Base-by-base conservation (phyloP, 2,113 vertebrate genomes). In the Petromus typicus region DNA sequence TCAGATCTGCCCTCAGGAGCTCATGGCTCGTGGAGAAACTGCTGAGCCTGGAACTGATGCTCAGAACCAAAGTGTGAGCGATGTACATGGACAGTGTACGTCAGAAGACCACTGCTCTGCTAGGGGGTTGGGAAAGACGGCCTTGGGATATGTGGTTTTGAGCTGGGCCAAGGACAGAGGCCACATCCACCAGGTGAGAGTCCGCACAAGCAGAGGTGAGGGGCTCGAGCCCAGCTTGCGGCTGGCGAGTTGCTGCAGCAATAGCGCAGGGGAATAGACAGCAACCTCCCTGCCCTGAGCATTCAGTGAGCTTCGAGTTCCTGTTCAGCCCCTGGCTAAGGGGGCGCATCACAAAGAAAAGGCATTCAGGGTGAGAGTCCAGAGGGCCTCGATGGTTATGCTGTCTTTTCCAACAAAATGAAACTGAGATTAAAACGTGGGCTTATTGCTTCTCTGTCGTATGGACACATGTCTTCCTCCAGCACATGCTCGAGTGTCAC, bases 371-470 rank as follows among this genome's bases (percentile, higher is more conserved):
- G 51, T 56, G 20, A 37, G 34, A 56, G 66, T 73, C 40, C 84
- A 51, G 63, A 93, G 20, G 78, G 40, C 22, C 57, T 79, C 59
- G 79, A 61, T 51, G 90, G 61, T 48, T 61, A 7, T 34, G 92
- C 76, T 86, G 0, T 40, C 27, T 73, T 90, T 88, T 59, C 56
- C 61, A 91, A 25, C 67, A 51, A 56, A 78, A 90, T 56, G 84
- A 86, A 93, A 66, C n/a, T 37, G 48, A 86, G 43, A 83, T 71
- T 9, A 69, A 96, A 93, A 79, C 67, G 66, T 85, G n/a, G 22
- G 54, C 16, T 94, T 86, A 37, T 57, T 27, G 32, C 66, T 93
- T 91, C 45, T 87, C 57, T 34, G 4, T 3, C n/a, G 22, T 75
- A 43, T 5, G 43, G 54, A 89, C 8, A 43, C 73, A 37, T 11